Base-by-base conservation (phyloP, 2,888 invertebrate species). In the Metalampra italica region DNA sequence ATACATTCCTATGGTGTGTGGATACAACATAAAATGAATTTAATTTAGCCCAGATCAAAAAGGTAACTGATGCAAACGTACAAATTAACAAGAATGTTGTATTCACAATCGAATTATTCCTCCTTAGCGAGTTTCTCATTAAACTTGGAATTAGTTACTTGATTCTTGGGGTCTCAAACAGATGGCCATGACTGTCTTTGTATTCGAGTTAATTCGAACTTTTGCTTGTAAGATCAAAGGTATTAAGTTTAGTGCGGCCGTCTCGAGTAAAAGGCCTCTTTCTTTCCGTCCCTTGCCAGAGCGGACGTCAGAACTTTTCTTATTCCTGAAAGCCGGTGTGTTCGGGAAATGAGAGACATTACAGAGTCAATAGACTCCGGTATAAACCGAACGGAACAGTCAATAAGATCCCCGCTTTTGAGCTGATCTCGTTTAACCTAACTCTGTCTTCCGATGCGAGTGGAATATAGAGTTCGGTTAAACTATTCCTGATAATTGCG, bases 261-360 rank as follows among this genome's bases (percentile, higher is more conserved):
- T 51, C 62, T 72, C 71, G 68, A 58, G 58, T 56, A 53, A 80
- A 78, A 75, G 78, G 77, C 78, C 78, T 78, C 74, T 75, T 84
- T 81, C 80, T 81, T 82, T 77, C 74, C 72, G 80, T 78, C 75
- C 78, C 75, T 68, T 62, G 65, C 60, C 66, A 70, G 61, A 59
- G 60, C 64, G 66, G 68, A 67, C 64, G 73, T 74, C 74, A 72
- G 76, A 82, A 87, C 82, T 87, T 88, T 87, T 82, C 85, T 83
- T 84, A 82, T 85, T 82, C 77, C 73, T 71, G 68, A 74, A 74
- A 78, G 78, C 78, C 77, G 78, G 76, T 75, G 59, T 64, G 72
- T 82, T 83, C 78, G 78, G 82, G 85, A 86, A 87, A 86, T 84
- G 82, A 82, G 80, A 73, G 80, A 83, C 82, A 85, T 87, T 86